Evolutionary conservation across 2,797 vertebrate genomes (phyloP).

Genomic region (Acipenser transmontanus): DNA sequence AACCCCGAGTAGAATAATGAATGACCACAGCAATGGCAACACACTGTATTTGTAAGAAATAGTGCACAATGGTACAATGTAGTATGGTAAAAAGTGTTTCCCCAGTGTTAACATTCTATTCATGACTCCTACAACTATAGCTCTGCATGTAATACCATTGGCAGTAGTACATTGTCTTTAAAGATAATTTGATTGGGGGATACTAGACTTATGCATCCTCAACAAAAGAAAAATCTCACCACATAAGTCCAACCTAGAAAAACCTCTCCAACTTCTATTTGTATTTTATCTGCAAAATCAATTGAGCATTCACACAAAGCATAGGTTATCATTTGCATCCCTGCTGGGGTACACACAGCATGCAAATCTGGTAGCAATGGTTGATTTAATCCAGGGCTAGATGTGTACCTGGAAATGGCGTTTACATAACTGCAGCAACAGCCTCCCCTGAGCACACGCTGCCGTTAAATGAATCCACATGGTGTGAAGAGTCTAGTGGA

Average conservation of each 20-base stretch:
- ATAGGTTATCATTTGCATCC: conserved; percentile 51
- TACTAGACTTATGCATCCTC: too few species aligned
- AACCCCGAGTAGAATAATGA: too few species aligned
- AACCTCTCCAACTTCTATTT: background rate
- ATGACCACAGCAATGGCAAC: too few species aligned
- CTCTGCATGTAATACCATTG: too few species aligned
- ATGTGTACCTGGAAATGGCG: conserved; percentile 30
- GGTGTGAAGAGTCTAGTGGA: background rate
- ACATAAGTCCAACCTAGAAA: background rate
- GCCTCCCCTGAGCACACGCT: conserved; percentile 38
- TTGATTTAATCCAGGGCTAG: conserved; percentile 57
- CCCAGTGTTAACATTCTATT: too few species aligned
- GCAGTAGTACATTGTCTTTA: too few species aligned
- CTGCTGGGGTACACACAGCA: conserved; percentile 52
- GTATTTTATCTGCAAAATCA: background rate
- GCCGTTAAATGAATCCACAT: conserved; percentile 56
- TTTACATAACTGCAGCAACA: conserved; percentile 75
- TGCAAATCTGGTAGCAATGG: conserved; percentile 63
- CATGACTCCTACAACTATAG: too few species aligned
- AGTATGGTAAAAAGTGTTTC: too few species aligned
- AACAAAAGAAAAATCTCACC: background rate
- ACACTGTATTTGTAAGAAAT: too few species aligned
- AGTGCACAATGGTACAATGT: too few species aligned
- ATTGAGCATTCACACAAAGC: background rate
- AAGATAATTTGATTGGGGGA: too few species aligned